Evolutionary conservation across 2,797 vertebrate species (phyloP), one percentile per base, ranked within the genome.

Genomic region (Gymnoscopelus microlampas): DNA sequence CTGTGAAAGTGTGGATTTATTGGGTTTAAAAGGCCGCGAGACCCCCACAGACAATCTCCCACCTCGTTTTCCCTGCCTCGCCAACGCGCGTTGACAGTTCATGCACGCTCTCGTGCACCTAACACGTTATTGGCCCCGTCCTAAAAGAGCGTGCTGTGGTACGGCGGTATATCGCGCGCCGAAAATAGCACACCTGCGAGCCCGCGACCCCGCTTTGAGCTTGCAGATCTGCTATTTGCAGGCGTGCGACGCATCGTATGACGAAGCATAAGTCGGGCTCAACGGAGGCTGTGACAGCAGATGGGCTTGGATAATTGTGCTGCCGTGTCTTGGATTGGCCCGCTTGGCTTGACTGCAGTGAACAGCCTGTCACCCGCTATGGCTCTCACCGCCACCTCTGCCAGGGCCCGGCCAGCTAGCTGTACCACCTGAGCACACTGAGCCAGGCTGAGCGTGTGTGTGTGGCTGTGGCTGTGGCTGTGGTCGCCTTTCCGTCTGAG

Each of bases 351-450:
- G 55, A 12, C 19, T 24, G 66, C 61, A 11, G 26, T 11, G 26
- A 77, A 65, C 67, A n/a, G 73, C 60, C 62, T 53, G 50, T 85
- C 73, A 78, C 63, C 77, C 15, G 8, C 2, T 53, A 68, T 76
- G 79, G 73, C 74, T 75, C 87, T 74, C 70, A 15, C 12, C 14
- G 66, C 69, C 78, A 85, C 86, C 76, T 84, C 63, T n/a, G 66
- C 77, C 68, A 51, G 70, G 67, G 59, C 71, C 72, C 6, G 61
- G 76, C 77, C 67, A 14, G 23, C 80, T 53, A 72, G 80, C 69
- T 15, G 10, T 5, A 4, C n/a, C 4, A 9, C 8, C n/a, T 23
- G 61, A 73, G 73, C 47, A 63, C 78, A 78, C 76, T 19, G 19
- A 81, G 84, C 78, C 68, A 44, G 59, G 68, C 81, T 78, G 71